These are phyloP conservation scores for Hypotaenidia okinawae DNA, from an alignment of 2,797 vertebrate genomes.

Conservation along the genomic window DNA sequence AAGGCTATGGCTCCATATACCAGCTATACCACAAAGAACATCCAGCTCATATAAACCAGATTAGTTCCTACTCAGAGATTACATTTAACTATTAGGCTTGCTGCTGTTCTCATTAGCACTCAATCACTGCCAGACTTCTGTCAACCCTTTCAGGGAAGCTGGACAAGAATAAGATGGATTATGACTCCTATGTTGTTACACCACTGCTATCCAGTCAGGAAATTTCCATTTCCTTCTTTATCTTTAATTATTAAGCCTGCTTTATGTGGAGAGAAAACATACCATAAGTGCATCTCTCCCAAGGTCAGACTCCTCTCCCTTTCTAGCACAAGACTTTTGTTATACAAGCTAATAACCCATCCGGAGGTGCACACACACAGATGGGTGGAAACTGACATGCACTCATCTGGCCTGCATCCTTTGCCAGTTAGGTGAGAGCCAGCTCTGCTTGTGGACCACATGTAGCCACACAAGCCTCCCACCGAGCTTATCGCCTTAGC, in stretches of 20 bases:
- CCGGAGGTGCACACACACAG: not conserved
- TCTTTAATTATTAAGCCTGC: conserved; percentile 2
- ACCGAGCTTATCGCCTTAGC: not conserved
- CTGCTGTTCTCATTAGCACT: conserved; percentile 1
- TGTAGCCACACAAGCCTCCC: not conserved
- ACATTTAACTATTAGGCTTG: not conserved
- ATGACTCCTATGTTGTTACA: not conserved
- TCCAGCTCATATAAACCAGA: conserved; percentile 10
- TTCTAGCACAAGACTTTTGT: not conserved
- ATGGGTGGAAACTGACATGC: not conserved
- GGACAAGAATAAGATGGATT: not conserved
- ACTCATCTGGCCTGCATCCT: not conserved
- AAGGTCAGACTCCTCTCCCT: not conserved
- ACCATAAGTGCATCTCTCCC: not conserved
- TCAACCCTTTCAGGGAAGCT: not conserved
- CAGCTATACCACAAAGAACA: not conserved
- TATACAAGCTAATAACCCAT: not conserved
- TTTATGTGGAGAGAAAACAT: not conserved
- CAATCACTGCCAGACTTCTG: not conserved
- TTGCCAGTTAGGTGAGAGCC: fast-evolving
- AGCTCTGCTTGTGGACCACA: not conserved
- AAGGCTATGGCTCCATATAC: not conserved
- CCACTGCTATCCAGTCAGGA: not conserved
- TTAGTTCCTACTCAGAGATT: not conserved
- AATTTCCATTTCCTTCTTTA: conserved; percentile 8